These are phyloP conservation scores for Cromileptes altivelis DNA, from an alignment of 2,113 vertebrate genomes.

Conservation along the genomic window DNA sequence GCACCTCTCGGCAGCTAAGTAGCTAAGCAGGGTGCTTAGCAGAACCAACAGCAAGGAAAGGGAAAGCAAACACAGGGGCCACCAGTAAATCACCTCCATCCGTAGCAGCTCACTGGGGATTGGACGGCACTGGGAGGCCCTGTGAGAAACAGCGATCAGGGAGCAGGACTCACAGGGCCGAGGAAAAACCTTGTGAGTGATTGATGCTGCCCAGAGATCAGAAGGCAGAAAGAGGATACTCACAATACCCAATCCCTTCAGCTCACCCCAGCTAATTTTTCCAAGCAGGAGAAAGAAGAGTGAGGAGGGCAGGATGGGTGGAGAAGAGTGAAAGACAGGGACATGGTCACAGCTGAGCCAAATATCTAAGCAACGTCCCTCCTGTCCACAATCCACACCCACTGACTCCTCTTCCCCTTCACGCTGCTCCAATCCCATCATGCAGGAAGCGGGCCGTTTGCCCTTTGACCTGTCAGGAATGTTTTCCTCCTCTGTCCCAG, in stretches of 20 bases:
- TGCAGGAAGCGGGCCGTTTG: conserved; percentile 72
- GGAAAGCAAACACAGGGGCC: conserved; percentile 79
- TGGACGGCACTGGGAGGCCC: conserved; percentile 66
- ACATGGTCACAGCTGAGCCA: conserved; percentile 31
- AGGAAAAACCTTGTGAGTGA: conserved; percentile 5
- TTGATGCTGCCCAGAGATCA: conserved; percentile 29
- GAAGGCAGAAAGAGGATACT: conserved; percentile 1
- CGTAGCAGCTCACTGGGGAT: conserved; percentile 66
- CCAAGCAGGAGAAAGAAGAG: conserved; percentile 6
- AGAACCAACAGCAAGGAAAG: conserved; percentile 73
- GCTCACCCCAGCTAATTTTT: neutral
- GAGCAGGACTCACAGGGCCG: conserved; percentile 5
- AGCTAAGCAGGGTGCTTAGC: conserved; percentile 77
- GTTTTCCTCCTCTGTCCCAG: conserved; percentile 55
- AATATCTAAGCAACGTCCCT: conserved; percentile 14
- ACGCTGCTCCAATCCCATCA: conserved; percentile 36
- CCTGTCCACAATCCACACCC: neutral
- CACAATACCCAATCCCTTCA: neutral
- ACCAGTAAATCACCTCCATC: conserved; percentile 79
- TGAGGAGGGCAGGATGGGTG: conserved; percentile 22
- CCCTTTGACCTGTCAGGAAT: conserved; percentile 75
- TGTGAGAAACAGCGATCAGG: conserved; percentile 51
- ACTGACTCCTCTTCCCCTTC: conserved; percentile 14
- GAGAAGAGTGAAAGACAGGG: conserved; percentile 29
- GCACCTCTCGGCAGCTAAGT: conserved; percentile 65